phyloP scores from a whole-genome alignment of 2,113 vertebrate species.

The Dicaeum eximium region DNA sequence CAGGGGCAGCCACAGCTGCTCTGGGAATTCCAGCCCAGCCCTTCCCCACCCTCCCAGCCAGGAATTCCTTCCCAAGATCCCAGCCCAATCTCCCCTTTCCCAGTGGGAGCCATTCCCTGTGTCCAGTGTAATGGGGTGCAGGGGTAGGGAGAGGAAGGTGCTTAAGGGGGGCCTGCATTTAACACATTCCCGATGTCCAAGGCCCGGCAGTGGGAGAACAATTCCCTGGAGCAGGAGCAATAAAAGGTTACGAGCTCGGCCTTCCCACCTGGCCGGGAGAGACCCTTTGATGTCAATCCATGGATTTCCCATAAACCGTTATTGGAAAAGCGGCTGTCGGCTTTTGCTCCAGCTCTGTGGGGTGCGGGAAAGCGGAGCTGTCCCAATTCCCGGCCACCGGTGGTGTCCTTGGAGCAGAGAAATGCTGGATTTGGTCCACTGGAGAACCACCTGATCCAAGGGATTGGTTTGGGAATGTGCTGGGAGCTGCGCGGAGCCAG shows the following conservation, averaged over 20 bases:
- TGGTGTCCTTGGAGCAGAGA: neutral
- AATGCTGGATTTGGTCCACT: neutral
- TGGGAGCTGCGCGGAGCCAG: fast-evolving
- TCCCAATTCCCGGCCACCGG: neutral
- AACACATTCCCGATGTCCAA: neutral
- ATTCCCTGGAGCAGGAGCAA: neutral
- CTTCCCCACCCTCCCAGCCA: neutral
- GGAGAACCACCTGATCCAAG: neutral
- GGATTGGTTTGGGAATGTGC: neutral
- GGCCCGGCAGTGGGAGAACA: neutral
- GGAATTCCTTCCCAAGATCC: neutral
- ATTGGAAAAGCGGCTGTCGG: neutral
- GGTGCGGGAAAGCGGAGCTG: neutral
- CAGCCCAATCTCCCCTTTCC: neutral
- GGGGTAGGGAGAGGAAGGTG: neutral
- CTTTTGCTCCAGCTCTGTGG: neutral
- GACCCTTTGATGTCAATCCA: neutral
- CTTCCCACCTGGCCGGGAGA: neutral
- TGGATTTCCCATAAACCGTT: neutral
- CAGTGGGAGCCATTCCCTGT: neutral
- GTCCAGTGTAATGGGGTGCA: neutral
- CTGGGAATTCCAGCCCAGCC: neutral
- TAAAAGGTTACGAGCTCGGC: neutral
- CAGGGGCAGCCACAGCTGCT: neutral
- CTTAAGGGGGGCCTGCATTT: neutral